Conservation (phyloP, 2,888 invertebrate species). For the Lampropteryx suffumata region DNA sequence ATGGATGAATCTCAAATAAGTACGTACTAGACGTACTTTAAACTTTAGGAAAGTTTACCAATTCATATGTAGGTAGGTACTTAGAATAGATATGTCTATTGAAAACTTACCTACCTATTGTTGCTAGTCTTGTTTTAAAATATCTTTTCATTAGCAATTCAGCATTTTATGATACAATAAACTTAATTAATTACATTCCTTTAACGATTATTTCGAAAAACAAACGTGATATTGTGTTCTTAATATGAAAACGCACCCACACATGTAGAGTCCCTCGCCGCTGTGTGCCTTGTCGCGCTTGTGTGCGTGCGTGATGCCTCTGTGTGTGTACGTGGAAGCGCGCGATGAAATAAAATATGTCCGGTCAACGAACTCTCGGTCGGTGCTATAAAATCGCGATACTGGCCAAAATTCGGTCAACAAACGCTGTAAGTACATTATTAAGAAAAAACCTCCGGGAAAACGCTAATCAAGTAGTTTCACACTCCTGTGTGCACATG, state of each 20-base stretch:
- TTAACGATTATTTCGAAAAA: conserved; percentile 61
- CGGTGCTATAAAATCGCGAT: conserved; percentile 82
- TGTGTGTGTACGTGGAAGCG: conserved; percentile 81
- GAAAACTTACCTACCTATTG: too few species aligned
- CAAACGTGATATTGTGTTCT: conserved; percentile 67
- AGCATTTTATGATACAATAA: conserved; percentile 49
- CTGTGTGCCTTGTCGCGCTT: conserved; percentile 62
- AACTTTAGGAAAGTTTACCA: too few species aligned
- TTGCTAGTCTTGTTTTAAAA: too few species aligned
- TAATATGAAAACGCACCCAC: conserved; percentile 67
- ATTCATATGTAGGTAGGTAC: too few species aligned
- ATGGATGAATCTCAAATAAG: too few species aligned
- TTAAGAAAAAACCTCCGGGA: background rate
- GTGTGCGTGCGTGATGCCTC: conserved; percentile 64
- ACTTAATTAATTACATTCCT: conserved; percentile 60
- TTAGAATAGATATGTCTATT: too few species aligned
- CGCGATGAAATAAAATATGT: conserved; percentile 83
- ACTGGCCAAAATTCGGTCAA: conserved; percentile 76
- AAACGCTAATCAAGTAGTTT: background rate
- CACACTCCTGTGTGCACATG: conserved; percentile 25
- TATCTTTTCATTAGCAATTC: conserved; percentile 28
- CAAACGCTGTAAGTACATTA: conserved; percentile 41
- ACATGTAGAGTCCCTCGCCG: conserved; percentile 61
- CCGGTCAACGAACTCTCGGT: conserved; percentile 80
- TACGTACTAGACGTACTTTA: background rate